These are phyloP conservation scores for Nyctibius grandis DNA, from an alignment of 2,797 vertebrate genomes.

Conservation along the genomic window DNA sequence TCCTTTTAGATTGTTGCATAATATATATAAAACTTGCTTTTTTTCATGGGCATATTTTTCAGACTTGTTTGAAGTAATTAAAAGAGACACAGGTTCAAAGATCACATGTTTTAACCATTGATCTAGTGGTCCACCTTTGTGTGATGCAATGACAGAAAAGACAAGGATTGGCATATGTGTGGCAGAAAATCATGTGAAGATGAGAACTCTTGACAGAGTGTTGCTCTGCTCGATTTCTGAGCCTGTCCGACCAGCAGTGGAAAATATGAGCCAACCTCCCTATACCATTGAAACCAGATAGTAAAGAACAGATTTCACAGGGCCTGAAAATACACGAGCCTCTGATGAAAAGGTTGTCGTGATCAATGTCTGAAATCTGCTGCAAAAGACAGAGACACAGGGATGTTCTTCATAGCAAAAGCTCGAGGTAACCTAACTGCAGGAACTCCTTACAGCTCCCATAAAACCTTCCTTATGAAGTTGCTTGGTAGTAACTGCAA, in stretches of 20 bases:
- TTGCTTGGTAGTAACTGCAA: neutral
- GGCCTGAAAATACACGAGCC: neutral
- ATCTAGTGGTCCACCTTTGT: neutral
- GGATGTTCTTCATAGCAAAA: neutral
- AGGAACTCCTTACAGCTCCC: neutral
- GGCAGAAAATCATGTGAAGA: neutral
- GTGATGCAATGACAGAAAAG: rapidly evolving
- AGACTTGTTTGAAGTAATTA: neutral
- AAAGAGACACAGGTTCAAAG: neutral
- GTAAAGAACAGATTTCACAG: neutral
- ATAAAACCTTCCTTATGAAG: neutral
- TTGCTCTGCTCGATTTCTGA: neutral
- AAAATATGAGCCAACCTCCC: neutral
- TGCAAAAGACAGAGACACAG: neutral
- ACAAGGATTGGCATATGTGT: neutral
- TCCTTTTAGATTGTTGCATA: neutral
- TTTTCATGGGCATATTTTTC: neutral
- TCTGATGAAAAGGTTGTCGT: neutral
- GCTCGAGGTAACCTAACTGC: neutral
- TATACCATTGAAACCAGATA: rapidly evolving
- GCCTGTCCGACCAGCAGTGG: neutral
- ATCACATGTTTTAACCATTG: neutral
- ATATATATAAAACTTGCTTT: neutral
- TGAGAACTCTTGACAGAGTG: neutral
- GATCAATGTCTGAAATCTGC: neutral